A percentile compares a stretch with the other conserved stretches of the same genome.
Evolutionary conservation across 2,113 vertebrate species (phyloP).

Genomic region (Cyprinus carpio): DNA sequence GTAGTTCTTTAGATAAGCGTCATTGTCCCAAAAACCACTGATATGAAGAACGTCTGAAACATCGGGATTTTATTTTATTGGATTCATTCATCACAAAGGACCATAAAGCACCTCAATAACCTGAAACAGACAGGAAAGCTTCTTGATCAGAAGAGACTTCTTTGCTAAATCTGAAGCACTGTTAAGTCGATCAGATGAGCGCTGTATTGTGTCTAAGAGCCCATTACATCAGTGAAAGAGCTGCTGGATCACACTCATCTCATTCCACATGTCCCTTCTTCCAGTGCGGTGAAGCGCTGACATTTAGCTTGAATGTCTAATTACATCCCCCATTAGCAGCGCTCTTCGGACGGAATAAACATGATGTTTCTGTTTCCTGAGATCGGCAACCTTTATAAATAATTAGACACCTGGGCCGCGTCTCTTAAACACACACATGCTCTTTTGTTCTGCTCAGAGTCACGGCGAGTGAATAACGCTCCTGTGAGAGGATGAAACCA

Average conservation of each 20-base stretch:
- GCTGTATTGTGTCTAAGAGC: background rate
- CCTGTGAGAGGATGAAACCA: background rate
- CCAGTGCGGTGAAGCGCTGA: conserved; percentile 9
- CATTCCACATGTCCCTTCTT: background rate
- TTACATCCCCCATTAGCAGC: conserved; percentile 21
- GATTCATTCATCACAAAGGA: background rate
- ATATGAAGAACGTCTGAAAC: background rate
- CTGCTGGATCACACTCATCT: background rate
- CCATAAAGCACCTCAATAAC: background rate
- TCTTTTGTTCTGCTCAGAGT: conserved; percentile 7
- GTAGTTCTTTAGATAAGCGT: background rate
- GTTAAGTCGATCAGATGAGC: background rate
- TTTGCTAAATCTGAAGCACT: background rate
- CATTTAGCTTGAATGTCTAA: conserved; percentile 21
- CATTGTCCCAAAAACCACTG: background rate
- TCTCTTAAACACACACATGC: background rate
- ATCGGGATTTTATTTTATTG: background rate
- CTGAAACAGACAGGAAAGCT: background rate
- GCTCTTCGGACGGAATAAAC: background rate
- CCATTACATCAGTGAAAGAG: background rate
- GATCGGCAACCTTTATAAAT: conserved; percentile 19
- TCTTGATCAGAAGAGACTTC: background rate
- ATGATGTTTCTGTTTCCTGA: background rate
- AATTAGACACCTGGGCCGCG: background rate
- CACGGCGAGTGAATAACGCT: background rate